phyloP scores from a whole-genome alignment of 1,140 invertebrate genomes.

The Lysiphlebus fabarum region DNA sequence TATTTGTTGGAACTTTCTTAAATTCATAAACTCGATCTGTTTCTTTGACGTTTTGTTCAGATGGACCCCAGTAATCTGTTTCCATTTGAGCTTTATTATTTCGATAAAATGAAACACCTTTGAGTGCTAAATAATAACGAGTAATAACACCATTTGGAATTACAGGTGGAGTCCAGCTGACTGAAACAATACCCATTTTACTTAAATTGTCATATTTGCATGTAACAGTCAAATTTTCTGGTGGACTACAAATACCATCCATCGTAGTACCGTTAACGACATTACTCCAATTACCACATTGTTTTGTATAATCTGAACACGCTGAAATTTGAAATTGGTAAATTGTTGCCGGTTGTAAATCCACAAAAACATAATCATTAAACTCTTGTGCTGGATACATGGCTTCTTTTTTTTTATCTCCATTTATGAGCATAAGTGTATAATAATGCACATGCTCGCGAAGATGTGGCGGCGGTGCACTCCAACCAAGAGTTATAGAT shows the following conservation, averaged over 20 bases:
- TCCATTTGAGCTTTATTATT: slow-evolving; percentile 58
- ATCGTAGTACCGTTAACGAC: slow-evolving; percentile 74
- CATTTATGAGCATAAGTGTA: slow-evolving; percentile 64
- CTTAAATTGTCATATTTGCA: slow-evolving; percentile 68
- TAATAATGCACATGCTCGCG: slow-evolving; percentile 74
- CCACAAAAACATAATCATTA: slow-evolving; percentile 72
- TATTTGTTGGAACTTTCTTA: slow-evolving; percentile 70
- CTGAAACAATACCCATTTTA: slow-evolving; percentile 61
- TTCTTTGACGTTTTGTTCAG: slow-evolving; percentile 60
- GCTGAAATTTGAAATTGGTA: slow-evolving; percentile 75
- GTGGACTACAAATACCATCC: slow-evolving; percentile 68
- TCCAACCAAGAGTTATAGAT: slow-evolving; percentile 77
- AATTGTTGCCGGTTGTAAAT: slow-evolving; percentile 71
- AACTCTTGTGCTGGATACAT: slow-evolving; percentile 62
- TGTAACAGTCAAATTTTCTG: slow-evolving; percentile 61
- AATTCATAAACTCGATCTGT: slow-evolving; percentile 57
- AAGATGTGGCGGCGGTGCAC: slow-evolving; percentile 62
- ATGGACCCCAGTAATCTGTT: slow-evolving; percentile 59
- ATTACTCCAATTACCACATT: slow-evolving; percentile 72
- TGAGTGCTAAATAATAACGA: slow-evolving; percentile 65
- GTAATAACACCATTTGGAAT: slow-evolving; percentile 73
- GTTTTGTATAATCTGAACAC: slow-evolving; percentile 72
- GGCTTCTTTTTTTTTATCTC: slow-evolving; percentile 59
- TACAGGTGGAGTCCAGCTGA: slow-evolving; percentile 68
- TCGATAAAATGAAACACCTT: slow-evolving; percentile 60